Evolutionary conservation across 2,113 vertebrate species (phyloP).

Genomic region (Pseudolaguvia tuberculata): DNA sequence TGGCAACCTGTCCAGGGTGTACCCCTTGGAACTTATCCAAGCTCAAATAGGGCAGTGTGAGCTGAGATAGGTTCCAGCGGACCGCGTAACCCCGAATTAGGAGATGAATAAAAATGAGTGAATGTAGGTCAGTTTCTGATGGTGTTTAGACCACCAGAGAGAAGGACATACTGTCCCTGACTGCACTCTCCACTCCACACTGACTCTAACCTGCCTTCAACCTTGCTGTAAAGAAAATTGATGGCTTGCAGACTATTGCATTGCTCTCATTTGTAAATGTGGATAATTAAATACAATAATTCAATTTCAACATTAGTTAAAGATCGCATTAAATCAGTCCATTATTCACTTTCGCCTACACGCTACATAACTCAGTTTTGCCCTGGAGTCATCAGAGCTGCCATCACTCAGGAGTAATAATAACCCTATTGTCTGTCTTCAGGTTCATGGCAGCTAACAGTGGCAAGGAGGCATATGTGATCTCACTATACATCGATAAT

Average conservation of each 20-base stretch:
- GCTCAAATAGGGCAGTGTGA: too few species aligned
- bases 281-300: background rate
- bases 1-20: too few species aligned
- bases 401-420: background rate
- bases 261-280: background rate
- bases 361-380: background rate
- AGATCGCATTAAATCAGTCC: background rate
- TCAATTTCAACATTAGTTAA: background rate
- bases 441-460: slow-evolving; percentile 85
- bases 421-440: slow-evolving; percentile 17
- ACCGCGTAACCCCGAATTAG: too few species aligned
- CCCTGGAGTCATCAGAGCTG: background rate
- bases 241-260: background rate
- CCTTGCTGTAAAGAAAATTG: too few species aligned
- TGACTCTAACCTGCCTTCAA: too few species aligned
- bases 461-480: slow-evolving; percentile 93
- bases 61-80: too few species aligned
- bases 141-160: too few species aligned
- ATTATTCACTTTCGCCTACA: background rate
- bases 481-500: slow-evolving; percentile 94
- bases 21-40: too few species aligned
- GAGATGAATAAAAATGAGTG: too few species aligned
- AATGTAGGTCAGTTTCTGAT: too few species aligned
- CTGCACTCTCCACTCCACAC: too few species aligned
- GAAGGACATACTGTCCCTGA: too few species aligned